These are phyloP conservation scores for Regulus satrapa DNA, from an alignment of 2,113 vertebrate species.

Conservation along the genomic window DNA sequence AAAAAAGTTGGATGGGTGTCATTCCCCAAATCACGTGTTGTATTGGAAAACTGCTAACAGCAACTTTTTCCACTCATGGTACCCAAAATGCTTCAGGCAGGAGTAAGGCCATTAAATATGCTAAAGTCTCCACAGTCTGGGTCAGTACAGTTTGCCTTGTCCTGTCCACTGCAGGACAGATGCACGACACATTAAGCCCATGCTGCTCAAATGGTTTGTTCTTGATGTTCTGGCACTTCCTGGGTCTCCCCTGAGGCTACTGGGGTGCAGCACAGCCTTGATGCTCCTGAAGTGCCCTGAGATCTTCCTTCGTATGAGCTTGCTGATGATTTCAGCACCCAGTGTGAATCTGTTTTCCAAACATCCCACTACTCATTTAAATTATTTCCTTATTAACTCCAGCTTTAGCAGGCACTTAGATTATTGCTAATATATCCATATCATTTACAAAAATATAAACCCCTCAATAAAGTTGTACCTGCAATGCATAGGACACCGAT, in stretches of 20 bases:
- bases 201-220: neutral
- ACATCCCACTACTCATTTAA: neutral
- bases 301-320: neutral
- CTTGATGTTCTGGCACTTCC: neutral
- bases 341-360: neutral
- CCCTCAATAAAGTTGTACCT: constrained; percentile 70
- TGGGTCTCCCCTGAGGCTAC: neutral
- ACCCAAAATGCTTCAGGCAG: neutral
- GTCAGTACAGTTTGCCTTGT: neutral
- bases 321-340: neutral
- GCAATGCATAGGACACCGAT: constrained; percentile 91
- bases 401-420: neutral
- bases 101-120: neutral
- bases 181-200: neutral
- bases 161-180: neutral
- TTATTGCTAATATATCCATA: neutral
- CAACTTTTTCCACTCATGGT: neutral
- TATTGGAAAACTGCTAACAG: neutral
- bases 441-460: neutral
- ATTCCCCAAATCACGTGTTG: neutral
- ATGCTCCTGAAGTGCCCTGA: neutral
- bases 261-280: neutral
- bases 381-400: neutral
- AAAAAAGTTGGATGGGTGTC: neutral
- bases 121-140: neutral